Conservation (phyloP, 2,888 invertebrate species). For the Nowickia ferox region DNA sequence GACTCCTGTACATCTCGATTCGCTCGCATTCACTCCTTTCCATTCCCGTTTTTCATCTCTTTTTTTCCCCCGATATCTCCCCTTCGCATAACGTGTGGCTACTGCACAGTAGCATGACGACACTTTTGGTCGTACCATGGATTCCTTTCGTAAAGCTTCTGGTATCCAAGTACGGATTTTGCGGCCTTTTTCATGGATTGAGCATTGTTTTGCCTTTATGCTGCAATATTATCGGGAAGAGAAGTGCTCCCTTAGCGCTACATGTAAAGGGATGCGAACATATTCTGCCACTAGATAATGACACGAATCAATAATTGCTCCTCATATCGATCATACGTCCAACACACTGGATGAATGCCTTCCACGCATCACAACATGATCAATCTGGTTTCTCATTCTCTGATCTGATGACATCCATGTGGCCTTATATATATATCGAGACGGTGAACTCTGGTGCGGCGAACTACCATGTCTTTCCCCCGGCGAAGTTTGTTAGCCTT, state of each 20-base stretch:
- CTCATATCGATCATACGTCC: not conserved
- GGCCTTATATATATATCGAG: not conserved
- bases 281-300: too few species aligned
- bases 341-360: not conserved
- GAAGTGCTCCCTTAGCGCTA: not conserved
- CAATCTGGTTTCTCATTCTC: not conserved
- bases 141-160: too few species aligned
- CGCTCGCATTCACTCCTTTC: too few species aligned
- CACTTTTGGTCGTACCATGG: too few species aligned
- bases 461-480: not conserved
- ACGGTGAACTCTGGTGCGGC: too few species aligned
- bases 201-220: not conserved
- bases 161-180: not conserved
- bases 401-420: not conserved
- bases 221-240: not conserved
- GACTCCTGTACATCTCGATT: too few species aligned
- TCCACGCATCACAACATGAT: not conserved
- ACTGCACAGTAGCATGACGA: too few species aligned
- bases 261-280: too few species aligned
- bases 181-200: not conserved
- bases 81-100: too few species aligned
- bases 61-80: too few species aligned
- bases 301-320: not conserved
- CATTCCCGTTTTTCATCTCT: too few species aligned
- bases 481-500: too few species aligned